phyloP scores from a whole-genome alignment of 2,113 vertebrate genomes.

The Chlorocebus sabaeus region DNA sequence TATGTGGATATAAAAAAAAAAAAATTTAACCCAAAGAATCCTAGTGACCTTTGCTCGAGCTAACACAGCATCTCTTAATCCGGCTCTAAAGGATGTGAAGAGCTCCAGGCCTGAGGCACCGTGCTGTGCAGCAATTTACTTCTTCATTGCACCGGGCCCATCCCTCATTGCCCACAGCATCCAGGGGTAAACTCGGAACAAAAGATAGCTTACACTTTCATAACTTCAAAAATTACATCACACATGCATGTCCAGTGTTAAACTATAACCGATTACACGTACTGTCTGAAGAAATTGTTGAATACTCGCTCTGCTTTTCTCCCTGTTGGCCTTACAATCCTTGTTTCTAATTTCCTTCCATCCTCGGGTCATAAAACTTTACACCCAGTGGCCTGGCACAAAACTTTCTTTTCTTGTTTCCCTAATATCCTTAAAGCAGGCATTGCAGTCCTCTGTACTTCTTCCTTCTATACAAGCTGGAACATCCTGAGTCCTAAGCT shows the following conservation, averaged over 20 bases:
- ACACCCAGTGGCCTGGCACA: not conserved
- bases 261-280: not conserved
- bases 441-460: not conserved
- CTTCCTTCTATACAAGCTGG: not conserved
- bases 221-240: not conserved
- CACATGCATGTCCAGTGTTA: not conserved
- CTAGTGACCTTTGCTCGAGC: not conserved
- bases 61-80: not conserved
- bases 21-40: not conserved
- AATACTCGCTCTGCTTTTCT: not conserved
- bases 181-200: no score
- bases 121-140: not conserved
- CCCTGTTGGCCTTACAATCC: not conserved
- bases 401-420: not conserved
- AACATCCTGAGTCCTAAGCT: not conserved
- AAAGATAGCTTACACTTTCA: not conserved
- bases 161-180: not conserved
- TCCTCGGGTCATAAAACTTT: not conserved
- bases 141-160: not conserved
- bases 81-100: not conserved
- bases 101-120: not conserved
- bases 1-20: not conserved
- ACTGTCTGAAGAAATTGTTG: not conserved
- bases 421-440: not conserved
- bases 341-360: not conserved